Conservation (phyloP, 2,888 invertebrate genomes). For the Dryomyza anilis region DNA sequence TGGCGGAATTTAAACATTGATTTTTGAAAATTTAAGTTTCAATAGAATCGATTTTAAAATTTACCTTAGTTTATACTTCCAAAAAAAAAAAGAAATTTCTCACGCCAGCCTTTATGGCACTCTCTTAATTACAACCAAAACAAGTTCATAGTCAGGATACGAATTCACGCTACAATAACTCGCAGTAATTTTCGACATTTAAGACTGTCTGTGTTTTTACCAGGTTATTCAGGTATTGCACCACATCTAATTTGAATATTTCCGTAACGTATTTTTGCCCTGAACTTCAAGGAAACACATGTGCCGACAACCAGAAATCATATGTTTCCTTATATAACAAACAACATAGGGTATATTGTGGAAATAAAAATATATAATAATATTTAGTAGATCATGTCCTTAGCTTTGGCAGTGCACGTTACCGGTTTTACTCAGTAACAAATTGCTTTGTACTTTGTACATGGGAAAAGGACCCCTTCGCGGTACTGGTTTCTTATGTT, state of each 20-base stretch:
- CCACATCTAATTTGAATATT: slow-evolving; percentile 39
- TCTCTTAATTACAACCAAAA: neutral
- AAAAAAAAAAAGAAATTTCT: too few species aligned
- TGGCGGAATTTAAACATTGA: too few species aligned
- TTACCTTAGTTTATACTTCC: too few species aligned
- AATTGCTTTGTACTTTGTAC: neutral
- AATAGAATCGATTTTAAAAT: too few species aligned
- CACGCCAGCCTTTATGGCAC: neutral
- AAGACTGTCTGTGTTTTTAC: neutral
- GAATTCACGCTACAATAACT: slow-evolving; percentile 30
- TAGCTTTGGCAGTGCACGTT: slow-evolving; percentile 14
- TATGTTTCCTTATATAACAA: neutral
- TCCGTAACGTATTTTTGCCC: slow-evolving; percentile 40
- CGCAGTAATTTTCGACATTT: neutral
- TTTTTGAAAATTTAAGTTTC: too few species aligned
- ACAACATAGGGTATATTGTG: neutral
- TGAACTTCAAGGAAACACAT: neutral
- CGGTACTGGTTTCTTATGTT: neutral
- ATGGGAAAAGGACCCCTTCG: neutral
- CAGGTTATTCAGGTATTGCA: slow-evolving; percentile 19
- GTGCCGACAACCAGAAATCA: slow-evolving; percentile 19
- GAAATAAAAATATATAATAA: neutral
- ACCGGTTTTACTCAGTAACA: slow-evolving; percentile 6
- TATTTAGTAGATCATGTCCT: neutral
- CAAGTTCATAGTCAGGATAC: slow-evolving; percentile 20